Evolutionary conservation across 2,113 vertebrate genomes (phyloP), one percentile per base, ranked within the genome.

Genomic region (Paramisgurnus dabryanus): DNA sequence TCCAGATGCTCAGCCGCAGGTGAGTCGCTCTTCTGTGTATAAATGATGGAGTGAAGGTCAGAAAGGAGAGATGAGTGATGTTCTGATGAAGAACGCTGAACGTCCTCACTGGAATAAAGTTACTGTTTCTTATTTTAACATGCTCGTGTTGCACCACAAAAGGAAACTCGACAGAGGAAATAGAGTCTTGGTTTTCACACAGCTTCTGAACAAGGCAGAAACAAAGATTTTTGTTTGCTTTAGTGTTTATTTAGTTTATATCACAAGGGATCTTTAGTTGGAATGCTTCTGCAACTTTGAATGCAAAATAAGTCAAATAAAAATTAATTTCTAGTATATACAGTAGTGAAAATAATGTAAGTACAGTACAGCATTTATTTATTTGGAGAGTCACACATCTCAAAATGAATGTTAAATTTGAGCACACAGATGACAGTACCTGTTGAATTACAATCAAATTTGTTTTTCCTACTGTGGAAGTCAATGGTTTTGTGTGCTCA

Each of bases 151-250:
- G 10, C 4, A 57, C 63, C 75, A 66, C 43, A 84, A 67, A 76
- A 58, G 80, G 79, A 78, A 84, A 73, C 75, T 81, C 79, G 57
- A n/a, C 47, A 47, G 40, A 84, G 83, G 79, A 84, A 84, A 81
- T 74, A 73, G 53, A 45, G 27, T 78, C 18, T 45, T 4, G 69
- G 53, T 34, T 80, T 64, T 67, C 34, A 71, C 70, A 80, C 39
- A 80, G 71, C 67, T 71, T 76, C 34, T 18, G 18, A 83, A 79
- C 40, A 74, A 66, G 39, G 41, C 27, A 45, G 15, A 57, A 50
- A 61, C 3, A 80, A 67, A 27, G 17, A n/a, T 53, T 43, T 67
- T 41, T 7, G 15, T 17, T 9, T 39, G 22, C 63, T 61, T n/a
- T 18, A 47, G 45, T 79, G 40, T 55, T 60, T n/a, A 6, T 0